These are phyloP conservation scores for Agrochola lota DNA, from an alignment of 2,888 invertebrate species.

Conservation along the genomic window DNA sequence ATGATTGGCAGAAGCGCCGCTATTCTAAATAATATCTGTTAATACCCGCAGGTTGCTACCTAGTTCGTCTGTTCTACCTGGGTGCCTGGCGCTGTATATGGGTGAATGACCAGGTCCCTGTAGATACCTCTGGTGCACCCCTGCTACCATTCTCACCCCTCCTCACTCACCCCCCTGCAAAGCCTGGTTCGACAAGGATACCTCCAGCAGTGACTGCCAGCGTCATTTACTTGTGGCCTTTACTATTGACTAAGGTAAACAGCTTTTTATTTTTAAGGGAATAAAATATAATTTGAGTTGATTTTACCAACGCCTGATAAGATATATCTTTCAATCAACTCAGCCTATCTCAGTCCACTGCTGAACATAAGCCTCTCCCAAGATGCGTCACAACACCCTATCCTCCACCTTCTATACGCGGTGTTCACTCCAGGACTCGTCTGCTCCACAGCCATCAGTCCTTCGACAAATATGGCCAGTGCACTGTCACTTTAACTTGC, in stretches of 20 bases:
- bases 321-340: not conserved
- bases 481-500: too few species aligned
- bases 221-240: slow-evolving; percentile 83
- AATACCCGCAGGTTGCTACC: slow-evolving; percentile 80
- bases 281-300: not conserved
- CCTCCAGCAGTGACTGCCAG: slow-evolving; percentile 69
- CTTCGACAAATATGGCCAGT: too few species aligned
- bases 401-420: too few species aligned
- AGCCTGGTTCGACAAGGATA: slow-evolving; percentile 69
- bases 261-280: not conserved
- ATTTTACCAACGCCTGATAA: not conserved
- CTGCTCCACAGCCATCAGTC: too few species aligned
- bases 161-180: slow-evolving; percentile 69
- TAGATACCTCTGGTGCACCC: slow-evolving; percentile 82
- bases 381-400: too few species aligned
- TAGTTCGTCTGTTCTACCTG: slow-evolving; percentile 84
- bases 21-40: not conserved
- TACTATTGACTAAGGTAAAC: slow-evolving; percentile 84
- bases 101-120: slow-evolving; percentile 86
- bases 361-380: too few species aligned
- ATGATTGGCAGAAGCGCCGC: not conserved
- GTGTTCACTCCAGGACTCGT: too few species aligned
- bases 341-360: too few species aligned
- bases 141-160: slow-evolving; percentile 85
- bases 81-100: slow-evolving; percentile 87